Conservation (phyloP, 2,113 vertebrate species). For the Galeopterus variegatus region DNA sequence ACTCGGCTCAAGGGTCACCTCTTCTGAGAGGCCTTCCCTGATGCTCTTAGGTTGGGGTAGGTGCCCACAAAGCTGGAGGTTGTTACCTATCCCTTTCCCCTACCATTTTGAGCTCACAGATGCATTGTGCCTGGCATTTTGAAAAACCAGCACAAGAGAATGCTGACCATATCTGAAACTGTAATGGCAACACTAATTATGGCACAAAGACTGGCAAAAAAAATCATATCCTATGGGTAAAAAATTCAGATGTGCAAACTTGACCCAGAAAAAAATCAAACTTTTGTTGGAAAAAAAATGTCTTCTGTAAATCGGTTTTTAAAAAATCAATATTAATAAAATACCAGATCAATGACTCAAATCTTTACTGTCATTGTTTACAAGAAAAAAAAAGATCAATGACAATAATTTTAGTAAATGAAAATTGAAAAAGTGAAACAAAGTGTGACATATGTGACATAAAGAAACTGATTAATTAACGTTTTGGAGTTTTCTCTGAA, state of each 20-base stretch:
- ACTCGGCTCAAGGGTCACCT: not conserved
- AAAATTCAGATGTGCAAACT: not conserved
- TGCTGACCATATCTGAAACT: not conserved
- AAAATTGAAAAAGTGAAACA: not conserved
- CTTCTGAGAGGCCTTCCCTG: not conserved
- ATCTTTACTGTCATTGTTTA: not conserved
- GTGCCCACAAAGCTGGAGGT: not conserved
- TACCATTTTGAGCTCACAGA: not conserved
- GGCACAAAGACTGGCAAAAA: not conserved
- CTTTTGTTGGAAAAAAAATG: not conserved
- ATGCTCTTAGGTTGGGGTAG: not conserved
- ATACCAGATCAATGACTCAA: not conserved
- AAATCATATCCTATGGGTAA: not conserved
- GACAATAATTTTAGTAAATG: not conserved
- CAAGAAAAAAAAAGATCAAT: conserved; percentile 11
- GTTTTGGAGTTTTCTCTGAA: conserved; percentile 5
- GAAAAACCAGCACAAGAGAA: not conserved
- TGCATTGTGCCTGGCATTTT: not conserved
- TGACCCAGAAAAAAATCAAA: not conserved
- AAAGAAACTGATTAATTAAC: not conserved
- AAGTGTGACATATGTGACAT: too few relatives aligned
- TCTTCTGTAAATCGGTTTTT: not conserved
- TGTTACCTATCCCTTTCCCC: not conserved
- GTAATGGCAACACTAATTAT: not conserved
- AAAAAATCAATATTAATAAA: not conserved